Percentiles rank a stretch among this genome's conserved stretches.
Evolutionary conservation across 2,797 vertebrate genomes (phyloP).

Genomic region (Muscicapa striata): DNA sequence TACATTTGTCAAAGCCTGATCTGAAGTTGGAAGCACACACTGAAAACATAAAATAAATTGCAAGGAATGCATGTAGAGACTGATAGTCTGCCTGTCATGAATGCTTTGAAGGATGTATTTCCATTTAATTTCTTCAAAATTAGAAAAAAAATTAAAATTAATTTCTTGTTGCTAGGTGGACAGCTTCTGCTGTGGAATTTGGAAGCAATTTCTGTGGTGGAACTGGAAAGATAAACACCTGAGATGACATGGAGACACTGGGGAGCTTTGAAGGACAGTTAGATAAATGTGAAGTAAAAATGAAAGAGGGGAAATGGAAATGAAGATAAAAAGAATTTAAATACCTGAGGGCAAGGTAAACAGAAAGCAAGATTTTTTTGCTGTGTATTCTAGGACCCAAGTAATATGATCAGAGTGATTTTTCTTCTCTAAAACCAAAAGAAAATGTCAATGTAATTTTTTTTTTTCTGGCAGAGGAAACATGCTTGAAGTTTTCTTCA

Average conservation of each 20-base stretch:
- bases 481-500: not conserved
- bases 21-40: not conserved
- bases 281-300: conserved; percentile 1
- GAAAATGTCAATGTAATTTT: not conserved
- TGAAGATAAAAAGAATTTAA: not conserved
- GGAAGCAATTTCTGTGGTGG: conserved; percentile 7
- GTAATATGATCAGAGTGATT: not conserved
- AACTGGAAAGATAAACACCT: not conserved
- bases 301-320: not conserved
- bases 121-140: not conserved
- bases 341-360: not conserved
- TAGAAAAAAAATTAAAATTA: conserved; percentile 8
- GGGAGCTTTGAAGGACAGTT: not conserved
- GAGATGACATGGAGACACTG: not conserved
- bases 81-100: not conserved
- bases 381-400: not conserved
- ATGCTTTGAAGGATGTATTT: conserved; percentile 7
- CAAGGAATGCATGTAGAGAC: not conserved
- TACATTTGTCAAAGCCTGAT: conserved; percentile 41
- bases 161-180: not conserved
- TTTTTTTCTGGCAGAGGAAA: not conserved
- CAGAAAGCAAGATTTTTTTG: not conserved
- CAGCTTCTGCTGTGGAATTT: not conserved
- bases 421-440: not conserved
- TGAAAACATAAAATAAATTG: conserved; percentile 36